Base-by-base conservation (phyloP, 2,888 invertebrate genomes). In the Trachelus troglodyta region DNA sequence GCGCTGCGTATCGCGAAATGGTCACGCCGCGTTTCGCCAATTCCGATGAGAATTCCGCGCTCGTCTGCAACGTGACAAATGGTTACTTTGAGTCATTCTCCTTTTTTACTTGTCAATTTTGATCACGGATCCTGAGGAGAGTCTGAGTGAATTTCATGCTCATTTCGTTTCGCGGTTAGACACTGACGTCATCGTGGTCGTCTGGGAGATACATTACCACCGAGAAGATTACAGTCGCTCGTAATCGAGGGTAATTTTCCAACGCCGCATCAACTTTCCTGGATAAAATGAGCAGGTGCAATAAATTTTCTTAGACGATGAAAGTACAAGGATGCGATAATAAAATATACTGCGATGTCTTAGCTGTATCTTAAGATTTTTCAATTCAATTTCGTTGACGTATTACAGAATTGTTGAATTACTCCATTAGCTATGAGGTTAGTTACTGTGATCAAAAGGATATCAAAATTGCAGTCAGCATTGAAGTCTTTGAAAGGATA, bases 1-100 rank as follows among this genome's bases (percentile, higher is more conserved):
- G 96, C 0, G 95, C 95, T 0, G 96, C 96, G 91, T 94, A 96
- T 77, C 93, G 93, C 0, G 95, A 95, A 3, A 95, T 92, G 3
- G 93, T 88, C 0, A 93, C 93, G 0, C 93, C 93, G 35, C 92
- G 91, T 3, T 89, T 91, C 37, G 93, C 92, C 92, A 95, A 93
- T 83, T 94, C 94, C 4, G 92, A 92, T 69, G 92, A 91, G 88
- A 96, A 96, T 91, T 94, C 94, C 79, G 93, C 92, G 83, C 94
- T 94, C 1, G 94, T 95, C 95, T 96, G 92, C 12, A 86, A 85
- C 79, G 75, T 79, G 79, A 76, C 81, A 73, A 77, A 76, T 80
- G 71, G 56, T 56, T 23, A 23, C 3, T 56, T 56, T 23, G 23
- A 56, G 56, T 56, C 56, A 23, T 56, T 23, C 23, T 56, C 23